Evolutionary conservation across 2,797 vertebrate genomes (phyloP).

Genomic region (Natrix natrix): DNA sequence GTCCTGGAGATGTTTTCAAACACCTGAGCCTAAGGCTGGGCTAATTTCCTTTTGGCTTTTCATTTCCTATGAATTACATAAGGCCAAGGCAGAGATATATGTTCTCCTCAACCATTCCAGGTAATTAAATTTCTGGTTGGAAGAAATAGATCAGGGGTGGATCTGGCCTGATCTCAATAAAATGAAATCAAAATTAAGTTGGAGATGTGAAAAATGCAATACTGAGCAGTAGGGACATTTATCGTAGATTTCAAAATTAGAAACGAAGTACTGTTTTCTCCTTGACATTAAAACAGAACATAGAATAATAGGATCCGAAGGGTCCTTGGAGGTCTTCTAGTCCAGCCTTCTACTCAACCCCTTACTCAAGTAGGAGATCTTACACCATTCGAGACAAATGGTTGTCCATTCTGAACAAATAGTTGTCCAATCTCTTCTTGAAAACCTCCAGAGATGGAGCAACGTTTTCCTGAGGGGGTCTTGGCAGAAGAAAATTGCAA

Average conservation of each 20-base stretch:
- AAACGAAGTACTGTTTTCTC: not conserved
- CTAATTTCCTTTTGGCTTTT: not conserved
- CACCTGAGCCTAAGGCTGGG: slow-evolving; percentile 1
- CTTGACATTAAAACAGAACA: not conserved
- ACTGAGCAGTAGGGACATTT: not conserved
- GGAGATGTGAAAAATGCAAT: not conserved
- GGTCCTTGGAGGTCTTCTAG: too few species aligned
- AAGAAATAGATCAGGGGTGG: slow-evolving; percentile 23
- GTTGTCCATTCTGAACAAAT: too few species aligned
- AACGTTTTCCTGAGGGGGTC: not conserved
- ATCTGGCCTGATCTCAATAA: slow-evolving; percentile 22
- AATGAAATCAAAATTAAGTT: slow-evolving; percentile 1
- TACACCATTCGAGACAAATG: too few species aligned
- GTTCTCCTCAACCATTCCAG: slow-evolving; percentile 6
- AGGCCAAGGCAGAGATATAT: slow-evolving; percentile 17
- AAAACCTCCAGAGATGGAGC: too few species aligned
- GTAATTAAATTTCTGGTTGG: not conserved
- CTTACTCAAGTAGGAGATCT: too few species aligned
- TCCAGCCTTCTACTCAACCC: too few species aligned
- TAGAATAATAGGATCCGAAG: not conserved
- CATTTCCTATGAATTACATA: slow-evolving; percentile 18
- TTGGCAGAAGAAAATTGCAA: not conserved
- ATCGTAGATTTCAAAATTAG: not conserved
- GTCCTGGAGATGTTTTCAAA: slow-evolving; percentile 3
- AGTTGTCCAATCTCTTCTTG: too few species aligned